A percentile compares a stretch with the other conserved stretches of the same genome.
phyloP scores from a whole-genome alignment of 2,797 vertebrate species.

The Gephyroberyx darwinii region DNA sequence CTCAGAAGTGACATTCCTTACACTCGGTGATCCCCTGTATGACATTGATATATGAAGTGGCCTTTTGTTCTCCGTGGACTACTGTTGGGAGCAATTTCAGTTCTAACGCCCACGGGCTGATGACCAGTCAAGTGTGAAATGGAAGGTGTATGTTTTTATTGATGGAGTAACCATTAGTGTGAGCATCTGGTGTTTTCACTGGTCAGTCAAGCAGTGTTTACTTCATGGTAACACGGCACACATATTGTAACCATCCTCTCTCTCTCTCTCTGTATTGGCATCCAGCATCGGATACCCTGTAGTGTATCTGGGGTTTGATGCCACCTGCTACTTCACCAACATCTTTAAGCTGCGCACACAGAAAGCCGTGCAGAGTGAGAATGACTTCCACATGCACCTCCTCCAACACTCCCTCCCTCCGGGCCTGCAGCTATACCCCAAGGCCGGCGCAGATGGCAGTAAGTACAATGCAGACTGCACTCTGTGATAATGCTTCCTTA shows the following conservation, averaged over 20 bases:
- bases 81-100: neutral
- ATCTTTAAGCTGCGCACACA: constrained; percentile 84
- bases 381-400: constrained; percentile 84
- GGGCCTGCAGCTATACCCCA: constrained; percentile 82
- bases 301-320: constrained; percentile 86
- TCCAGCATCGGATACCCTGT: constrained; percentile 86
- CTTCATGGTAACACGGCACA: neutral
- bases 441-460: constrained; percentile 75
- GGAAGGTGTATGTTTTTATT: neutral
- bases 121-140: neutral
- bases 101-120: neutral
- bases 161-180: neutral
- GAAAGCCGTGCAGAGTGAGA: constrained; percentile 82
- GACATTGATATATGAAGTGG: neutral
- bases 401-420: constrained; percentile 84
- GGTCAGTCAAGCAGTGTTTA: constrained; percentile 2
- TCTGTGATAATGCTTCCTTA: neutral
- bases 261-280: constrained; percentile 6
- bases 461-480: constrained; percentile 39
- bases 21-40: neutral
- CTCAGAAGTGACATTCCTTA: neutral
- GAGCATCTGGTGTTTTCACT: neutral
- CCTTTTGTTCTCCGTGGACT: neutral
- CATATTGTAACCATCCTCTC: constrained; percentile 4
- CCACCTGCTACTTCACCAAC: constrained; percentile 86